Evolutionary conservation across 2,113 vertebrate species (phyloP).

Genomic region (Mandrillus leucophaeus): DNA sequence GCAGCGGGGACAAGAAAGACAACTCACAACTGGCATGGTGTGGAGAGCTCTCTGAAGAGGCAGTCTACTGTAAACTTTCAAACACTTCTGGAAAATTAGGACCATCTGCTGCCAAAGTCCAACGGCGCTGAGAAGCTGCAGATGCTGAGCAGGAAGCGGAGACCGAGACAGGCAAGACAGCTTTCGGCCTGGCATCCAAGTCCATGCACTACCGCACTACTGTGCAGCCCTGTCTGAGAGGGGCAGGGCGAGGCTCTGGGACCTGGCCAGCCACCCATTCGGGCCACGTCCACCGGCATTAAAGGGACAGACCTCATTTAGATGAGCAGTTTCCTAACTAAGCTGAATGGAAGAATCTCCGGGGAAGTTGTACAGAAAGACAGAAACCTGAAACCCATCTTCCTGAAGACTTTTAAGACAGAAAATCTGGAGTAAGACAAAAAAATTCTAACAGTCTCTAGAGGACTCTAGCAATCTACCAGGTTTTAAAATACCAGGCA

Average conservation of each 20-base stretch:
- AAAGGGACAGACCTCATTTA: not conserved
- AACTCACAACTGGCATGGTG: not conserved
- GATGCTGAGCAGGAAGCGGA: slow-evolving; percentile 49
- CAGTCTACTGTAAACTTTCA: slow-evolving; percentile 43
- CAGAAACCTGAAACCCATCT: not conserved
- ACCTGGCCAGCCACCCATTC: not conserved
- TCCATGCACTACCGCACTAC: not conserved
- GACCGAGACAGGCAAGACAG: not conserved
- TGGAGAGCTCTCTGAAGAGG: slow-evolving; percentile 8
- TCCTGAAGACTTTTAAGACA: not conserved
- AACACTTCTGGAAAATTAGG: slow-evolving; percentile 66
- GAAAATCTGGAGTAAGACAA: not conserved
- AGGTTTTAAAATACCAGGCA: not conserved
- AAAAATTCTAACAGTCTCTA: not conserved
- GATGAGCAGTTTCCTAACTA: not conserved
- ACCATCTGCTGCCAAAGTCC: slow-evolving; percentile 60
- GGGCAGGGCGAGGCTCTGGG: not conserved
- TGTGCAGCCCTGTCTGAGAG: not conserved
- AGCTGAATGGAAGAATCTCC: not conserved
- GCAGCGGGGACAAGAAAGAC: not conserved
- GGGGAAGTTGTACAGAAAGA: not conserved
- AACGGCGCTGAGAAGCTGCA: slow-evolving; percentile 47
- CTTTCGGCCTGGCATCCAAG: not conserved
- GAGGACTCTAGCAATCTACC: not conserved
- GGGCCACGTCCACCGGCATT: not conserved